phyloP scores from a whole-genome alignment of 2,113 vertebrate species.

The Ciconia stormi region DNA sequence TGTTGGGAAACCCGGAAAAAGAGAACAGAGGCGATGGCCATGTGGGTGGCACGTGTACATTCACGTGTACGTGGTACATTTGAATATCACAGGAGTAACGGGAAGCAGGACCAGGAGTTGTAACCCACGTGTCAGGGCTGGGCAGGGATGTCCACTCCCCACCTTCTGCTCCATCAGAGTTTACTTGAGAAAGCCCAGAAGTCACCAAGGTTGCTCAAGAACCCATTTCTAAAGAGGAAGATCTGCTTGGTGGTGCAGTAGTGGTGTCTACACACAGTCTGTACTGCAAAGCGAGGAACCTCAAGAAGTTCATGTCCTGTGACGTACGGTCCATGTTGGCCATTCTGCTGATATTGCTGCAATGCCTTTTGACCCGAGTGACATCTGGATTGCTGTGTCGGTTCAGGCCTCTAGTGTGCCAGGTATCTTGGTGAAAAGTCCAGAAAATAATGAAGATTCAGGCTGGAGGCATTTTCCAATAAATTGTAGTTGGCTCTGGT shows the following conservation, averaged over 20 bases:
- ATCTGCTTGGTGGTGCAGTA: neutral
- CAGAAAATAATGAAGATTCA: neutral
- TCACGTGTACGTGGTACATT: neutral
- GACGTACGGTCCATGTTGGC: fast-evolving
- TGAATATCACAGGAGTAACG: neutral
- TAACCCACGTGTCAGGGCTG: neutral
- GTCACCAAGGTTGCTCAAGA: neutral
- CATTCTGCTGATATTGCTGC: neutral
- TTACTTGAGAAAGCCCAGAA: neutral
- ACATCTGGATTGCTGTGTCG: neutral
- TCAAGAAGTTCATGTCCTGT: neutral
- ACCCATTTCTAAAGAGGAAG: neutral
- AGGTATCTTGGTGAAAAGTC: neutral
- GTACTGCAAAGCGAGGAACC: neutral
- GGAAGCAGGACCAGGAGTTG: neutral
- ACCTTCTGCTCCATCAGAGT: neutral
- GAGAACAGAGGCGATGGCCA: fast-evolving
- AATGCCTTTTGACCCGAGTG: neutral
- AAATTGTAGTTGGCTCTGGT: neutral
- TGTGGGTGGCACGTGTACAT: neutral
- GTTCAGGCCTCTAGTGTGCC: neutral
- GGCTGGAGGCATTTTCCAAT: neutral
- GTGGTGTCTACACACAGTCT: neutral
- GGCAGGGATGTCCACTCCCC: neutral
- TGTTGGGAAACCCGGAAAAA: neutral